Conservation (phyloP, 2,797 vertebrate genomes). For the Cheirogaleus major region DNA sequence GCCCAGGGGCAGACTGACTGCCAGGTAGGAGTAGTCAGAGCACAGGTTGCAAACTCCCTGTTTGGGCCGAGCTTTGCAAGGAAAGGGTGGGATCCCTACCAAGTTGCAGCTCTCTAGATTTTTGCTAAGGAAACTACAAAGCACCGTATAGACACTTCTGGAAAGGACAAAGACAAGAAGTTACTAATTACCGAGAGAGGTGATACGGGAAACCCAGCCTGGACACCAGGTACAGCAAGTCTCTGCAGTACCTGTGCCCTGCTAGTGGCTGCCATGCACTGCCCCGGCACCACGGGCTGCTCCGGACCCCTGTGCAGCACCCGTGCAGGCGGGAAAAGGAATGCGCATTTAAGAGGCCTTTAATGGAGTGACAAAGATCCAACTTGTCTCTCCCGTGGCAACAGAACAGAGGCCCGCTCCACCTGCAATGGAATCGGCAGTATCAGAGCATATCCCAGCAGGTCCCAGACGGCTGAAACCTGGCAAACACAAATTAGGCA, state of each 20-base stretch:
- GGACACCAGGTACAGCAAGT: neutral
- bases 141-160: neutral
- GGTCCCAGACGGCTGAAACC: neutral
- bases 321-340: neutral
- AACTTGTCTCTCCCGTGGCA: neutral
- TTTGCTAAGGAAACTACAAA: neutral
- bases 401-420: neutral
- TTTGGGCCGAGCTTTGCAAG: neutral
- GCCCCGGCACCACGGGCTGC: no score
- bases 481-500: conserved; percentile 43
- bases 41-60: neutral
- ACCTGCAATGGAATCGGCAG: neutral
- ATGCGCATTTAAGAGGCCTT: neutral
- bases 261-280: neutral
- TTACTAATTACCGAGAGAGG: neutral
- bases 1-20: neutral
- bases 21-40: neutral
- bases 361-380: neutral
- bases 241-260: neutral
- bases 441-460: neutral
- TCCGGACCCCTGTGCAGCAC: neutral
- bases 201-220: neutral
- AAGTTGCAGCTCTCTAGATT: neutral
- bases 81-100: neutral
- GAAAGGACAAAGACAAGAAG: neutral